Conservation (phyloP, 2,113 vertebrate species). For the Eupsittula cactorum region DNA sequence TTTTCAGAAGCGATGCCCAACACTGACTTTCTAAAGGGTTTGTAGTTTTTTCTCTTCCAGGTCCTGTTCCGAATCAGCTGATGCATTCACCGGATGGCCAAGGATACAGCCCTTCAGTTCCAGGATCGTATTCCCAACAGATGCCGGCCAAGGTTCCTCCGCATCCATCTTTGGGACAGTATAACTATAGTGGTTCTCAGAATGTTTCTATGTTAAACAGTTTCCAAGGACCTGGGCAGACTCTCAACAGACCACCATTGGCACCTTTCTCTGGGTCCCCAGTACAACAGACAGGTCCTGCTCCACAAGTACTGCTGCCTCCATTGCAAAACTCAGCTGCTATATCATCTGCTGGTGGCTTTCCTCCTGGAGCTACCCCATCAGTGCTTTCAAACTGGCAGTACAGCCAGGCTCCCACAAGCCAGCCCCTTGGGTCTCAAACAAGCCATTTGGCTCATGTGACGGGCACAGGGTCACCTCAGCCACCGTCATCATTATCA, state of each 20-base stretch:
- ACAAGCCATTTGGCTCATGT: constrained; percentile 73
- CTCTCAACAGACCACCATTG: constrained; percentile 75
- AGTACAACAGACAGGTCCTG: constrained; percentile 59
- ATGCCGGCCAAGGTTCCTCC: constrained; percentile 78
- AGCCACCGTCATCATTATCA: not conserved
- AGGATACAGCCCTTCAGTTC: constrained; percentile 75
- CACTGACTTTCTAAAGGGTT: not conserved
- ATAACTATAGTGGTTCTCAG: constrained; percentile 79
- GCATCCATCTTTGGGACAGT: constrained; percentile 76
- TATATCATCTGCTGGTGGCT: constrained; percentile 73
- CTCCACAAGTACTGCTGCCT: constrained; percentile 63
- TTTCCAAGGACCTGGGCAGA: constrained; percentile 79
- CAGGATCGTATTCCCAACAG: constrained; percentile 76
- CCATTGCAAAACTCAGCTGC: constrained; percentile 76
- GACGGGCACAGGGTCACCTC: constrained; percentile 37
- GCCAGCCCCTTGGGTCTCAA: constrained; percentile 60
- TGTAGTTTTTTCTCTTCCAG: constrained; percentile 65
- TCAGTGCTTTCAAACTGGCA: constrained; percentile 82
- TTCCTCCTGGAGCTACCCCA: constrained; percentile 74
- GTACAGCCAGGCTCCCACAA: constrained; percentile 69
- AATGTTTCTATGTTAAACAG: constrained; percentile 72
- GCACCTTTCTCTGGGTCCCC: constrained; percentile 62
- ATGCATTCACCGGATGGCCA: constrained; percentile 77
- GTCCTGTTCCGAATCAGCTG: constrained; percentile 86
- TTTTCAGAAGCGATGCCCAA: not conserved